Conservation (phyloP, 2,113 vertebrate species). For the Zootoca vivipara region DNA sequence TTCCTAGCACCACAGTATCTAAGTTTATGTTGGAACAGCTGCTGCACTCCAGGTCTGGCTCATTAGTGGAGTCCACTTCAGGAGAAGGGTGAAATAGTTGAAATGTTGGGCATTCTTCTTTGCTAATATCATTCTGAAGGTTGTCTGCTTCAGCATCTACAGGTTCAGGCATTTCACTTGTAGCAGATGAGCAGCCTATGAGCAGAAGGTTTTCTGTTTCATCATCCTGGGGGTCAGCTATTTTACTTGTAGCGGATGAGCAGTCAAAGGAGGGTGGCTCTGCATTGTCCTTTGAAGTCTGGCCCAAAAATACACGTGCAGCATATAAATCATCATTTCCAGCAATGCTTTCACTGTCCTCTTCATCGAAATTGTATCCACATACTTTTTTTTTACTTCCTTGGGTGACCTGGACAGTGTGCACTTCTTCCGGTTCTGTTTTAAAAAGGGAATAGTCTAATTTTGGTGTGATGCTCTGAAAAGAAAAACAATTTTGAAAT, state of each 20-base stretch:
- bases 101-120: accelerated
- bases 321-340: slow-evolving; percentile 44
- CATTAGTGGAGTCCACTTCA: not conserved
- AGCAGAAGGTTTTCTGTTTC: too few relatives aligned
- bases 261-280: not conserved
- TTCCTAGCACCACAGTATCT: slow-evolving; percentile 65
- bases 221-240: too few relatives aligned
- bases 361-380: not conserved
- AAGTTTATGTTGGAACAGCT: slow-evolving; percentile 71
- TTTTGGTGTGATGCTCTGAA: not conserved
- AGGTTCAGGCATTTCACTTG: not conserved
- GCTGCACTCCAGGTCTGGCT: not conserved
- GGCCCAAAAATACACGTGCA: not conserved
- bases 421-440: not conserved
- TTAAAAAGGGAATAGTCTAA: not conserved
- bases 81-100: not conserved
- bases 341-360: slow-evolving; percentile 24
- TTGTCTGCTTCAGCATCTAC: not conserved
- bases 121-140: accelerated
- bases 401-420: slow-evolving; percentile 53
- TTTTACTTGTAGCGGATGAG: too few relatives aligned
- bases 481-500: not conserved
- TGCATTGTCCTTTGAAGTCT: not conserved
- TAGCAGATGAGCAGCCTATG: not conserved
- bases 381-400: slow-evolving; percentile 50